Conservation (phyloP, 2,888 invertebrate species). For the Stenolophus ochropezus region DNA sequence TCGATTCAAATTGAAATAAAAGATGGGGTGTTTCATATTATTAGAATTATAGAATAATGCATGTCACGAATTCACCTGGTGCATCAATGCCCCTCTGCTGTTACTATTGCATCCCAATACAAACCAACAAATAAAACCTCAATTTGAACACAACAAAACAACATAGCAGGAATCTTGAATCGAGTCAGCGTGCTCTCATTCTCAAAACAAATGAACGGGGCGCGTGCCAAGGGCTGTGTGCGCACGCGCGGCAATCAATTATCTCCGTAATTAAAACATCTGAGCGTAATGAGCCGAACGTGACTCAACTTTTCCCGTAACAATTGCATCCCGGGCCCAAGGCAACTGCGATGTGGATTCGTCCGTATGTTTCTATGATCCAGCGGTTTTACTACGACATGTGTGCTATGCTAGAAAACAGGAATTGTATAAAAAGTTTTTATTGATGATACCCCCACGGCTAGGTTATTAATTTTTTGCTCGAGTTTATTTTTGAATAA, state of each 20-base stretch:
- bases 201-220: conserved; percentile 23
- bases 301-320: conserved; percentile 67
- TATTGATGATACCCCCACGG: conserved; percentile 39
- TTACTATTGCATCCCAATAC: neutral
- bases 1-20: neutral
- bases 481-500: conserved; percentile 37
- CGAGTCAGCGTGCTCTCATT: conserved; percentile 18
- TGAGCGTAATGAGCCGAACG: conserved; percentile 70
- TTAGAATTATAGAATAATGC: neutral
- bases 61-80: neutral
- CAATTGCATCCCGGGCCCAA: conserved; percentile 45
- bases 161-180: neutral
- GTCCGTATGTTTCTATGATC: conserved; percentile 40
- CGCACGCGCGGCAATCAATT: conserved; percentile 67
- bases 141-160: conserved; percentile 15
- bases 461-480: conserved; percentile 43
- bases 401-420: conserved; percentile 30
- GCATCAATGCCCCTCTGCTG: neutral
- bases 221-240: conserved; percentile 40
- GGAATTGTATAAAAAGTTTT: conserved; percentile 46
- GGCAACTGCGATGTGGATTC: conserved; percentile 8
- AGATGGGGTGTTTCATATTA: neutral
- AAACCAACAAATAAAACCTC: conserved; percentile 6
- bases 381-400: conserved; percentile 25
- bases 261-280: conserved; percentile 70